These are phyloP conservation scores for Laodelphax striatellus DNA, from an alignment of 1,140 invertebrate species.

Conservation along the genomic window DNA sequence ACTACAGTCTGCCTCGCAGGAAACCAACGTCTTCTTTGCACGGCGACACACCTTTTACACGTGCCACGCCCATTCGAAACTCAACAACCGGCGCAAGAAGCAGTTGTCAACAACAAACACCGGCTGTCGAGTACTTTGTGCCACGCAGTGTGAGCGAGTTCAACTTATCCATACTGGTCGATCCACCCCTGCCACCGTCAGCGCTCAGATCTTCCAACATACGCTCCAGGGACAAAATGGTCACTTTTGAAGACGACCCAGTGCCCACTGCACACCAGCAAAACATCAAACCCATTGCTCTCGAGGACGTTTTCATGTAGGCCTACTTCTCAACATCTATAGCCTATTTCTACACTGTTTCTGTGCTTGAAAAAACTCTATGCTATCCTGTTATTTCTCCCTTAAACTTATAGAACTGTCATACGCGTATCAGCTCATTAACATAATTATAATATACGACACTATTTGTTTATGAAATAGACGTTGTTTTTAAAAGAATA, in stretches of 20 bases:
- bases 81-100: slow-evolving; percentile 26
- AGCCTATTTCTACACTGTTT: too few species aligned
- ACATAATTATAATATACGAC: too few species aligned
- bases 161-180: slow-evolving; percentile 49
- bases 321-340: slow-evolving; percentile 13
- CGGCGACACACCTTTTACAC: slow-evolving; percentile 11
- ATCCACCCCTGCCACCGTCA: slow-evolving; percentile 36
- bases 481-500: too few species aligned
- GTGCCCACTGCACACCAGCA: slow-evolving; percentile 30
- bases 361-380: too few species aligned
- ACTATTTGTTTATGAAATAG: too few species aligned
- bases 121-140: slow-evolving; percentile 67
- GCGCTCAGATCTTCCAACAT: slow-evolving; percentile 24
- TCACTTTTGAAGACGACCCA: slow-evolving; percentile 66
- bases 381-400: too few species aligned
- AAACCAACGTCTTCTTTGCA: slow-evolving; percentile 7
- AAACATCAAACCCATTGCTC: slow-evolving; percentile 28
- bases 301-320: slow-evolving; percentile 54
- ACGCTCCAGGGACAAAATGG: slow-evolving; percentile 55
- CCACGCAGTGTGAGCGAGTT: slow-evolving; percentile 71
- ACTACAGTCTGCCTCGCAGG: slow-evolving; percentile 18
- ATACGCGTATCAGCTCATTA: too few species aligned
- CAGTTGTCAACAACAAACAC: slow-evolving; percentile 30
- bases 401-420: too few species aligned
- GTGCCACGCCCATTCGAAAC: slow-evolving; percentile 14